Evolutionary conservation across 2,888 invertebrate genomes (phyloP).

Genomic region (Abscondita cerata): DNA sequence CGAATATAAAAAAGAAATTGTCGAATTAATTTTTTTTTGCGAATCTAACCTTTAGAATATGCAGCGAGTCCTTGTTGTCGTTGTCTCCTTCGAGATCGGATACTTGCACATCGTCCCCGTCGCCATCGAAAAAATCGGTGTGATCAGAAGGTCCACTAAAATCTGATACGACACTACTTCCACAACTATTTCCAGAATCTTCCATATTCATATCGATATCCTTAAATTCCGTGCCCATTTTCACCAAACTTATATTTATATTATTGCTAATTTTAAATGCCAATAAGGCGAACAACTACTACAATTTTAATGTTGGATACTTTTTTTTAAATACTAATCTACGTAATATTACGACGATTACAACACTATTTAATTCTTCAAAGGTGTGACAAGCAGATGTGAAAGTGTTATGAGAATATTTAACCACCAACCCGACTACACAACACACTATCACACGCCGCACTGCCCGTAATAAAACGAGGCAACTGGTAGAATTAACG

Average conservation of each 20-base stretch:
- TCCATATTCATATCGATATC: conserved; percentile 56
- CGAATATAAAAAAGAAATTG: background rate
- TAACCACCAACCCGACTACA: conserved; percentile 45
- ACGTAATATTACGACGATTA: conserved; percentile 2
- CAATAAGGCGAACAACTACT: background rate
- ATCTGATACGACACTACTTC: conserved; percentile 58
- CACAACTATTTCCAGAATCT: conserved; percentile 59
- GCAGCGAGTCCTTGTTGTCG: conserved; percentile 57
- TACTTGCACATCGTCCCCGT: conserved; percentile 64
- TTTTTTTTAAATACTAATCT: conserved; percentile 1
- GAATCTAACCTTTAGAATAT: conserved; percentile 53
- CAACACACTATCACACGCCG: conserved; percentile 51
- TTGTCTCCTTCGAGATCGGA: conserved; percentile 65
- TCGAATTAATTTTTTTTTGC: background rate
- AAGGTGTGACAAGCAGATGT: conserved; percentile 33
- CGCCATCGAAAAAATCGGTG: conserved; percentile 64
- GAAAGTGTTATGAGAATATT: conserved; percentile 25
- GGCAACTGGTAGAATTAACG: conserved; percentile 43
- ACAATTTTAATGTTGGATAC: background rate
- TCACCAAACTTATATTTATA: conserved; percentile 43
- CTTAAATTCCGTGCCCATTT: conserved; percentile 55
- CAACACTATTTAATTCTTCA: conserved; percentile 17
- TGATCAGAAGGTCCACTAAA: conserved; percentile 54
- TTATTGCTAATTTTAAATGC: background rate
- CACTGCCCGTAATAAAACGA: conserved; percentile 54